phyloP scores from a whole-genome alignment of 2,888 invertebrate species.

The Rhamnusium bicolor region DNA sequence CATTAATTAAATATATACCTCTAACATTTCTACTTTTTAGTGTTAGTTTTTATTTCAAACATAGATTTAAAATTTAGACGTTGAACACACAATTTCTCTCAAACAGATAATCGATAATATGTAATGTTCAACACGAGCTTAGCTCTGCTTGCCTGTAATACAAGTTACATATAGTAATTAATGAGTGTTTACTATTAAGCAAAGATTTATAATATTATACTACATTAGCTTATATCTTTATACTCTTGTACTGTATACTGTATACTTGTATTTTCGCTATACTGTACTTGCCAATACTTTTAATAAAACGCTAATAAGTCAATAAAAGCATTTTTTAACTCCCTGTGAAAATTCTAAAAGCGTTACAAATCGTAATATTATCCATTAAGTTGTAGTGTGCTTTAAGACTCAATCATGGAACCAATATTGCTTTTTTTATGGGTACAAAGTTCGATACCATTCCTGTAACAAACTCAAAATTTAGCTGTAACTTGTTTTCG shows the following conservation, averaged over 20 bases:
- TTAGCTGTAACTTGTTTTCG: too few species aligned
- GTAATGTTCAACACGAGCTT: slow-evolving; percentile 56
- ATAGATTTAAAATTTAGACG: slow-evolving; percentile 46
- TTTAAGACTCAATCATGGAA: too few species aligned
- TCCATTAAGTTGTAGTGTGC: too few species aligned
- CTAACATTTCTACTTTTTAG: slow-evolving; percentile 39
- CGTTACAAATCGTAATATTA: too few species aligned
- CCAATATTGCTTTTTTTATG: too few species aligned
- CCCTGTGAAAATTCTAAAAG: not conserved
- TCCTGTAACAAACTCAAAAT: too few species aligned
- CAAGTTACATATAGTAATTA: slow-evolving; percentile 51
- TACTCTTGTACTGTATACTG: slow-evolving; percentile 67
- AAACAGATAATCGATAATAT: slow-evolving; percentile 35
- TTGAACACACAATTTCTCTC: slow-evolving; percentile 41
- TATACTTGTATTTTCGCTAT: slow-evolving; percentile 69
- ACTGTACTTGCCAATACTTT: slow-evolving; percentile 69
- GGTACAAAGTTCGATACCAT: too few species aligned
- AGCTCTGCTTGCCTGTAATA: slow-evolving; percentile 62
- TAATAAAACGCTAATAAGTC: slow-evolving; percentile 68
- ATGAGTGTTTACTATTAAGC: slow-evolving; percentile 57
- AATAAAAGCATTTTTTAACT: not conserved
- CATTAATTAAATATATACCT: slow-evolving; percentile 48
- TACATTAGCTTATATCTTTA: slow-evolving; percentile 68
- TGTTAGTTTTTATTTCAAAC: slow-evolving; percentile 25
- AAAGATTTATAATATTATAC: slow-evolving; percentile 60